These are phyloP conservation scores for Chloebia gouldiae DNA, from an alignment of 2,113 vertebrate genomes.

Conservation along the genomic window DNA sequence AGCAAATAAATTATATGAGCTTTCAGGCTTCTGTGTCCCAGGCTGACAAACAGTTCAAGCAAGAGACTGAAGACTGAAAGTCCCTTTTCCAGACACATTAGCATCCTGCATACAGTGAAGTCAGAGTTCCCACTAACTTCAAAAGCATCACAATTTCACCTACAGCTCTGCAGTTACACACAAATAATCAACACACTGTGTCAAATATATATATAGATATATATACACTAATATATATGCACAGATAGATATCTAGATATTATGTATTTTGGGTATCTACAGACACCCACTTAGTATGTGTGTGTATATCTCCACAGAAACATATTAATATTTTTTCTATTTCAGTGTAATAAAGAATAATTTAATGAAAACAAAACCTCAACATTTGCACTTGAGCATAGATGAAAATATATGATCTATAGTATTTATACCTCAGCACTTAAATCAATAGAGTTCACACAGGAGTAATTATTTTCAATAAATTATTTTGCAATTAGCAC, in stretches of 20 bases:
- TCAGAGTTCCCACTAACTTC: neutral
- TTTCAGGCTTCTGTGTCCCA: neutral
- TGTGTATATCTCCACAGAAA: neutral
- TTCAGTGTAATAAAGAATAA: neutral
- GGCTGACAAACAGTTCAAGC: neutral
- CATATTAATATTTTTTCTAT: neutral
- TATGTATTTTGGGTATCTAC: neutral
- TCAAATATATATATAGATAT: neutral
- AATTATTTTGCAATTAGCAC: neutral
- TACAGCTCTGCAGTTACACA: neutral
- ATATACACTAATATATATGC: neutral
- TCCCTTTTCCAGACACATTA: neutral
- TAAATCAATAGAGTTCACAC: neutral
- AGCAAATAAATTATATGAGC: neutral
- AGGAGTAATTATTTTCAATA: neutral
- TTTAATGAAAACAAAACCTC: neutral
- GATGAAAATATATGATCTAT: neutral
- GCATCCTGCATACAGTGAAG: neutral
- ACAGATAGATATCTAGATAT: neutral
- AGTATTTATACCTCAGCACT: neutral
- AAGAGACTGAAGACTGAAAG: neutral
- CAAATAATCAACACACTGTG: neutral
- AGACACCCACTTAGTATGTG: neutral
- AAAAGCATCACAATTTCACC: neutral
- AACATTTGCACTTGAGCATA: neutral